Base-by-base conservation (phyloP, 2,888 invertebrate species). In the Meiosimyza platycephala region DNA sequence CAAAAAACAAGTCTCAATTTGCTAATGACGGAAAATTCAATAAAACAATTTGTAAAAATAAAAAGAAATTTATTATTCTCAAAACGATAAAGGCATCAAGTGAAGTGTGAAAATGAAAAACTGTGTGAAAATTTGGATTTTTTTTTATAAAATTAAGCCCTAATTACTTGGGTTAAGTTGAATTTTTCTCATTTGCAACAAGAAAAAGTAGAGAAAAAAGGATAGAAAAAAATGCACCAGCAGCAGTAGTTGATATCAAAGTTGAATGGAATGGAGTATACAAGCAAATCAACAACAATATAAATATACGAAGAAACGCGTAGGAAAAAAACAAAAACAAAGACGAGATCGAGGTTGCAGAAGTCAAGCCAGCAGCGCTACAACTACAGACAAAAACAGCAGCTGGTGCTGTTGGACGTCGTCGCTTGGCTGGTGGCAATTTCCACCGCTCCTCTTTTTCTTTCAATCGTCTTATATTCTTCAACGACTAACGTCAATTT, bases 251-350 rank as follows among this genome's bases (percentile, higher is more conserved):
- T 40, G 40, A 40, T 40, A 40, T 40, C 62, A 66, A 66, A 62
- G 47, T 65, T 62, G 72, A 71, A 22, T 71, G 72, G 68, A 71
- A 72, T 63, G 28, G 66, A 70, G 48, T 71, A 51, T n/a, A 63
- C 65, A 57, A 71, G 59, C 57, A 68, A 71, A 73, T 55, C 63
- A 69, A 73, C 68, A 57, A 68, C 71, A 54, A 69, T 74, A 73
- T 65, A 66, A 62, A 70, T 64, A 73, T 50, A 60, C 57, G 54
- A 64, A 71, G 72, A 73, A 40, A 67, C 67, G 28, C 73, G 48
- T 64, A 74, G 63, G 13, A 71, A 74, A 55, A 60, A 65, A 74
- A 75, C 48, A 40, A 57, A 59, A 59, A 65, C 51, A 68, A 63
- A 50, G 66, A 68, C 48, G 18, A 52, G 33, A 54, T 33, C 13